Base-by-base conservation (phyloP, 2,888 invertebrate species). In the Caenorhabditis wallacei region DNA sequence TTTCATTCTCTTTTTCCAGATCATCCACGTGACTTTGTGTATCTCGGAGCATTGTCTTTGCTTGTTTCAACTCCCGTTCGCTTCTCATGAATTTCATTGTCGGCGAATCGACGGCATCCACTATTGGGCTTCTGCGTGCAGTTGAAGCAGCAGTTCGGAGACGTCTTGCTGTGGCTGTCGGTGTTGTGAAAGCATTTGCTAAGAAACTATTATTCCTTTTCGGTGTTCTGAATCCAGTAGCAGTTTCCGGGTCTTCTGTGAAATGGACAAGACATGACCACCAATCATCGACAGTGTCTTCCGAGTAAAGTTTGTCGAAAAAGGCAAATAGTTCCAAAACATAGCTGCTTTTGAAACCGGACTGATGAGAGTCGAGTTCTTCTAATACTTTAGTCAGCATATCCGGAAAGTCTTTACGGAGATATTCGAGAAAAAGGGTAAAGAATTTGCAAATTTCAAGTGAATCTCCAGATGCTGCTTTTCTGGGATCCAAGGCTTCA, bases 401-500 rank as follows among this genome's bases (percentile, higher is more conserved):
- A 0, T 18, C 30, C 0, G 63, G 61, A 4, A 63, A 37, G 2
- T 75, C 74, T 51, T 72, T 80, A 13, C 80, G 43, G 4, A 80
- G 40, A 18, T 66, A 51, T 18, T 80, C 80, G 7, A 80, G 56
- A 18, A 48, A 56, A 16, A 75, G 61, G 4, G 69, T 56, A 37
- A 74, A 80, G 35, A 80, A 80, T 56, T 80, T 80, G 74, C 74
- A 74, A 7, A 80, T 80, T 51, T 80, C 80, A 10, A 80, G 54
- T 0, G 37, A 1, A 20, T 80, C 56, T 30, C 74, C 74, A 4
- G 2, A 22, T 8, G 68, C 80, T 5, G 80, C 80, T 16, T 48
- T 30, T 10, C 46, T 54, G 11, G 74, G 40, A 24, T 80, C 64
- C 10, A 80, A 26, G 18, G 59, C 61, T 11, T 46, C 37, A 1